These are phyloP conservation scores for Crotalus adamanteus DNA, from an alignment of 2,797 vertebrate species.

Conservation along the genomic window DNA sequence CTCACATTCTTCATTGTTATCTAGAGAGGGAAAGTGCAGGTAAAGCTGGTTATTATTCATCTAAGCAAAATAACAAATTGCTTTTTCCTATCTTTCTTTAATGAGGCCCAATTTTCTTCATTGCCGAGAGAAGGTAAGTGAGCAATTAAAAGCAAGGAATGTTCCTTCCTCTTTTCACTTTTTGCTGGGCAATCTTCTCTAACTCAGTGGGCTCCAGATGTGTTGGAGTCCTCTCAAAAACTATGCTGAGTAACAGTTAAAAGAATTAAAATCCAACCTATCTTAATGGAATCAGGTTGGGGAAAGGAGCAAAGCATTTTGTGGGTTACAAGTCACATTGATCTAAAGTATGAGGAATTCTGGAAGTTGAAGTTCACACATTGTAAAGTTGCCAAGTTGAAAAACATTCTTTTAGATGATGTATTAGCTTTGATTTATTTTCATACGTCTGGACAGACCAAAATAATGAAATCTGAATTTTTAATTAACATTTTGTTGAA, in stretches of 20 bases:
- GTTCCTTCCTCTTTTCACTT: background rate
- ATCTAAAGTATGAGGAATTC: background rate
- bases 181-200: background rate
- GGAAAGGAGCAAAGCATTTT: background rate
- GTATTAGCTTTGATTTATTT: background rate
- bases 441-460: background rate
- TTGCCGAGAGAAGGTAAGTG: background rate
- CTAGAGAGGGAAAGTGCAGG: background rate
- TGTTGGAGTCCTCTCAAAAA: background rate
- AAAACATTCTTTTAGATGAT: background rate
- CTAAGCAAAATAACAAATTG: background rate
- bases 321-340: background rate
- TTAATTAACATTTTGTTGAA: background rate
- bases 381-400: background rate
- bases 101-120: background rate
- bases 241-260: background rate
- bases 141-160: background rate
- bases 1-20: background rate
- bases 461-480: background rate
- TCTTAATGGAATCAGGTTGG: background rate
- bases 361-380: background rate
- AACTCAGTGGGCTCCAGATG: background rate
- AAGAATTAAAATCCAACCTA: background rate
- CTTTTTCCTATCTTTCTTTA: background rate
- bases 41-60: background rate